Evolutionary conservation across 2,113 vertebrate genomes (phyloP).

Genomic region (Amazona vittata): DNA sequence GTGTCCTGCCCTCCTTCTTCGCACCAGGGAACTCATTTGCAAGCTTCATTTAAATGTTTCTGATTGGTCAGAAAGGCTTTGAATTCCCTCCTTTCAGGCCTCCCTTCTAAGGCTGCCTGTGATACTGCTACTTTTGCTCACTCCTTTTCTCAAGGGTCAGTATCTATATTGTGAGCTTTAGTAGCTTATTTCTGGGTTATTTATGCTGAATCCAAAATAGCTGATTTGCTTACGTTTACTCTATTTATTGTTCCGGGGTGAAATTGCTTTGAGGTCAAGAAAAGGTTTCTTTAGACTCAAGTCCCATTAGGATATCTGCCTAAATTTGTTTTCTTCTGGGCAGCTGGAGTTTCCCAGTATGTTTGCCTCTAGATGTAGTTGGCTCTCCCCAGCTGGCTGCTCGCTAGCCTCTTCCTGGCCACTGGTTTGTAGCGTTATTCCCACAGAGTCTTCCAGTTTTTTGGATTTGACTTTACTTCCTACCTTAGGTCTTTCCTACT

Average conservation of each 20-base stretch:
- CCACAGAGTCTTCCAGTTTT: background rate
- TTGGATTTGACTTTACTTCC: background rate
- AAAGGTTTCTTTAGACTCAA: conserved; percentile 23
- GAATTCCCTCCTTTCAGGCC: background rate
- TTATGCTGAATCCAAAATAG: conserved; percentile 27
- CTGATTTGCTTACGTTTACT: conserved; percentile 13
- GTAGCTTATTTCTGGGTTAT: conserved; percentile 17
- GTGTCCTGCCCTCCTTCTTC: background rate
- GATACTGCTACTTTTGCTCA: conserved; percentile 28
- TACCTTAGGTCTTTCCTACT: background rate
- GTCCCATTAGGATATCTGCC: background rate
- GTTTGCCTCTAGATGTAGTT: background rate
- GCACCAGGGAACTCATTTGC: background rate
- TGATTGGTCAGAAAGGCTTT: background rate
- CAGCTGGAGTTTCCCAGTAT: conserved; percentile 22
- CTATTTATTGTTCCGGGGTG: conserved; percentile 14
- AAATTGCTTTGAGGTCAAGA: background rate
- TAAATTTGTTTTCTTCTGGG: background rate
- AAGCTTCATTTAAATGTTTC: background rate
- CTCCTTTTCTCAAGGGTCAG: conserved; percentile 16
- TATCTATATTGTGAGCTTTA: conserved; percentile 11
- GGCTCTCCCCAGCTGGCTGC: background rate
- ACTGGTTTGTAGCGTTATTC: background rate
- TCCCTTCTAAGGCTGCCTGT: background rate
- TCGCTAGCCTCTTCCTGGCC: conserved; percentile 1